Evolutionary conservation across 2,888 invertebrate genomes (phyloP), one percentile per base, ranked within the genome.

Genomic region (Eristalis pertinax): DNA sequence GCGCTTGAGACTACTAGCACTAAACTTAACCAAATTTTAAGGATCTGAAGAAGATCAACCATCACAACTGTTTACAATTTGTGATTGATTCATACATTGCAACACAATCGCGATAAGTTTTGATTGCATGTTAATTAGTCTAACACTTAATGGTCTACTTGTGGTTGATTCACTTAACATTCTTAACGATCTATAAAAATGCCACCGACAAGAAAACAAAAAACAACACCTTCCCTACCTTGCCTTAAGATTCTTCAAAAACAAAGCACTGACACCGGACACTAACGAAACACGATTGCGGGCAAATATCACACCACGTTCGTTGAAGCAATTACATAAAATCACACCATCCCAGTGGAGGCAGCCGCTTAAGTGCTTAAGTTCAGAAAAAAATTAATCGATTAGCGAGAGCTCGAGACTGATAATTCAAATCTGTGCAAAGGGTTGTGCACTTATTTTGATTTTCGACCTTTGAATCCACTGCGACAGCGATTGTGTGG

Each of bases 361-460:
- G 69, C 56, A 56, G 4, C 35, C 10, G 32, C 24, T 26, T n/a
- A n/a, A n/a, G n/a, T n/a, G n/a, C n/a, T 11, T 26, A n/a, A 26
- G 22, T n/a, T 60, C n/a, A 19, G 24, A 73, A 26, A 63, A 43
- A 43, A 43, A 19, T n/a, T 19, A 35, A 35, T 35, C 22, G 64
- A 64, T 64, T 64, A 64, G 43, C 8, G 10, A 50, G 64, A 74
- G 65, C 29, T 74, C n/a, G 19, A 41, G n/a, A 67, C 73, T 60
- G 67, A 65, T 75, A 58, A 65, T 58, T 65, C 15, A 67, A 60
- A 38, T 60, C 41, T 15, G n/a, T 19, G 10, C 7, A 60, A 35
- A 60, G 26, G 10, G 75, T 56, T 8, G 38, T n/a, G 75, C 19
- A 58, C 4, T 75, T 38, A 50, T 15, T 26, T n/a, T 19, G n/a